Conservation (phyloP, 1,140 invertebrate species). For the Drosophila novamexicana region DNA sequence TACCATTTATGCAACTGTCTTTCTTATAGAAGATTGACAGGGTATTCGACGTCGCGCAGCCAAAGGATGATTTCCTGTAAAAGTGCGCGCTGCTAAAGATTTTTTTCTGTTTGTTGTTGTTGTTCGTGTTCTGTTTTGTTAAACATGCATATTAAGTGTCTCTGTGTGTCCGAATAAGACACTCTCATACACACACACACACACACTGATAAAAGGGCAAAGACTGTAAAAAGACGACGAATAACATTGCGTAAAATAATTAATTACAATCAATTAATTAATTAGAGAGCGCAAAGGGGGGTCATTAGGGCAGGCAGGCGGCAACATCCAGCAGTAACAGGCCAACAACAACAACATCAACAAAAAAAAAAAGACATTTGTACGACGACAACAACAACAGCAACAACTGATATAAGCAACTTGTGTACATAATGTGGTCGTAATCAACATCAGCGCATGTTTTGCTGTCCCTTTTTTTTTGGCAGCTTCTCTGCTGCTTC, state of each 20-base stretch:
- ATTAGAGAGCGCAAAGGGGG: slow-evolving; percentile 71
- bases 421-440: slow-evolving; percentile 74
- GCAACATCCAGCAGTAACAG: slow-evolving; percentile 42
- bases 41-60: not conserved
- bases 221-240: slow-evolving; percentile 52
- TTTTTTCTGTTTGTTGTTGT: slow-evolving; percentile 16
- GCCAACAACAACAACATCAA: slow-evolving; percentile 20
- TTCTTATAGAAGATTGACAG: not conserved
- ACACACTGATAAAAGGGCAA: slow-evolving; percentile 14
- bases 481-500: slow-evolving; percentile 13
- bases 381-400: slow-evolving; percentile 3
- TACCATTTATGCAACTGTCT: no score
- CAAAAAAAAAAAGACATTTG: not conserved
- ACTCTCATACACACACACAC: slow-evolving; percentile 3
- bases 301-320: slow-evolving; percentile 74
- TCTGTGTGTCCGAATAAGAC: not conserved
- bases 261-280: slow-evolving; percentile 83
- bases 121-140: slow-evolving; percentile 29
- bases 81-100: slow-evolving; percentile 5
- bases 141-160: slow-evolving; percentile 34
- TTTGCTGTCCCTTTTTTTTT: slow-evolving; percentile 29
- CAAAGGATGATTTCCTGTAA: not conserved
- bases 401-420: slow-evolving; percentile 59
- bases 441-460: slow-evolving; percentile 67
- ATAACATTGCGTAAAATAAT: slow-evolving; percentile 79